These are phyloP conservation scores for Umimayanthus chanpuru DNA, from an alignment of 92 coral and sea anemone species.

Conservation along the genomic window DNA sequence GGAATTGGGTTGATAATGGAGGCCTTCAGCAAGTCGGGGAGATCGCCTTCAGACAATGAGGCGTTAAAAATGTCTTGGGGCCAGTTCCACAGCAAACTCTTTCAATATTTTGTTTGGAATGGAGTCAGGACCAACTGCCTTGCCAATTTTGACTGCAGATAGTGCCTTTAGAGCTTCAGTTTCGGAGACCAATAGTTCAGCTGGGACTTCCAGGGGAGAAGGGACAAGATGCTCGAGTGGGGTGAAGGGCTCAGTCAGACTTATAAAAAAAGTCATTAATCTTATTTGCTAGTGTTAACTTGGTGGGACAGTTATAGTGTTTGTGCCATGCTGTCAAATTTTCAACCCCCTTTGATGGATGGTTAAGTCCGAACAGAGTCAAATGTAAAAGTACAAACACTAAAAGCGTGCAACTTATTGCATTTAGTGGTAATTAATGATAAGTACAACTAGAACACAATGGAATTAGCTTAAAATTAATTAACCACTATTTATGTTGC, in stretches of 20 bases:
- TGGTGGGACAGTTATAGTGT: no score
- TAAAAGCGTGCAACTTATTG: background rate
- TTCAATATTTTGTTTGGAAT: slow-evolving; percentile 49
- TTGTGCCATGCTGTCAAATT: slow-evolving; percentile 53
- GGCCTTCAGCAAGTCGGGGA: slow-evolving; percentile 44
- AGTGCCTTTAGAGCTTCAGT: slow-evolving; percentile 38
- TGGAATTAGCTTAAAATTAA: no score
- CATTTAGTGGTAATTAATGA: no score
- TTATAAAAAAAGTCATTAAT: no score
- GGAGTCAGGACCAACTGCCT: slow-evolving; percentile 53
- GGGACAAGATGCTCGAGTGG: no score
- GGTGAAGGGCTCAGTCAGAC: no score
- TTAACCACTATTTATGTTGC: no score
- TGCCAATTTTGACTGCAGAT: slow-evolving; percentile 41
- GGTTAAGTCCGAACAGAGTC: background rate
- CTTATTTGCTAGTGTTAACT: no score
- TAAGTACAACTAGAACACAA: no score
- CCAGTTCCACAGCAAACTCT: slow-evolving; percentile 55
- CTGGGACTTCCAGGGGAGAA: slow-evolving; percentile 46
- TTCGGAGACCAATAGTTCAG: slow-evolving; percentile 43
- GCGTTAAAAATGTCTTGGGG: slow-evolving; percentile 62
- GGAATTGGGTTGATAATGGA: slow-evolving; percentile 47
- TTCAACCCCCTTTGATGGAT: slow-evolving; percentile 43
- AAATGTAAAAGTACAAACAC: slow-evolving; percentile 12
- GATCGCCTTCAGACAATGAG: slow-evolving; percentile 51